Evolutionary conservation across 30 jellyfish, hydroid and myxozoan genomes (phyloP), one percentile per base, ranked within the genome.

Genomic region (Mastigias papua): DNA sequence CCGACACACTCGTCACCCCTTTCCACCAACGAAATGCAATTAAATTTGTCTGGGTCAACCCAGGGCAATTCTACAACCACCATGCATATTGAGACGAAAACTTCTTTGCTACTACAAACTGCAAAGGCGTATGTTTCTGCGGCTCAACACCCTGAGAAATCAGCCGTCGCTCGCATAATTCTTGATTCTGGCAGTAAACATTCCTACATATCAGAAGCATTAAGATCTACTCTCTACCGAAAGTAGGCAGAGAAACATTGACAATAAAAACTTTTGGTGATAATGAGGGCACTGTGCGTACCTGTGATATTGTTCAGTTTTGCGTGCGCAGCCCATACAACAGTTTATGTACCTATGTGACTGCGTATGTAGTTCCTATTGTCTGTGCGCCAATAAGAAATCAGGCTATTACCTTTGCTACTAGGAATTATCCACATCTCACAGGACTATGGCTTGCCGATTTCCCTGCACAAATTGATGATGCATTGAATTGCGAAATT

Each of bases 351-450:
- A 21, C 57, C 11, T 84, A 69, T 51, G 69, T 84, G 63, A 84
- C 69, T 19, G 93, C 93, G 21, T 70, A 69, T 71, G 87, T 72
- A 7, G 88, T 84, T n/a, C 87, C 93, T 5, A 32, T 58, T 50
- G 32, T 62, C 9, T 80, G 90, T 48, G 70, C 81, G 33, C 84
- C 90, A 6, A 33, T 80, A 28, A 25, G 17, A 37, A 32, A 61
- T 23, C 90, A 80, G 50, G 72, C 90, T 25, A 84, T 69, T 29
- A 51, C 27, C 13, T 69, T 84, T 69, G 93, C 93, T 46, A 86
- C 87, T 20, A 28, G 66, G 4, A 50, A 37, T 32, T 84, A 69
- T 33, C 87, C 80, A 2, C 80, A 84, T 84, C 70, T 84, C 5
- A 23, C 46, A 9, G 80, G 81, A 26, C 88, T 70, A 7, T 16